Percentiles rank a stretch among this genome's conserved stretches.
These are phyloP conservation scores for Drosophila cyrtoloma DNA, from an alignment of 2,888 invertebrate species.

Conservation along the genomic window DNA sequence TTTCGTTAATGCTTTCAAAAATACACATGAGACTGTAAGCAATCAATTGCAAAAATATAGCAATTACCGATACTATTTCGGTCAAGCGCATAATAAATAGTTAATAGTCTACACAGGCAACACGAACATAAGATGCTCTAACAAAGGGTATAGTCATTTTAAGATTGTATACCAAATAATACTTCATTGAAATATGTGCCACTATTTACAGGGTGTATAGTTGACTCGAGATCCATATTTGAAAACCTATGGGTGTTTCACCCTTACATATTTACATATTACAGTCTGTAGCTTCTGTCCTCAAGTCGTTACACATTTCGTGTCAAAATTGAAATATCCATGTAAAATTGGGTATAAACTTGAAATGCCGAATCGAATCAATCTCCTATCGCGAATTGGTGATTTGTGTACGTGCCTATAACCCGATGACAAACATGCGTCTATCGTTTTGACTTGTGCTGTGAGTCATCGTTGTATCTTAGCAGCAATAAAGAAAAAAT, in stretches of 20 bases:
- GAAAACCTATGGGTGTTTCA: background rate
- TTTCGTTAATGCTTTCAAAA: constrained; percentile 48
- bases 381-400: constrained; percentile 48
- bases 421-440: constrained; percentile 37
- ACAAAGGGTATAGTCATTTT: background rate
- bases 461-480: constrained; percentile 54
- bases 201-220: background rate
- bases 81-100: constrained; percentile 42
- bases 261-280: background rate
- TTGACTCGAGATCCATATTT: background rate
- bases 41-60: constrained; percentile 62
- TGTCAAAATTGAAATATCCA: background rate
- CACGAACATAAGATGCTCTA: constrained; percentile 15
- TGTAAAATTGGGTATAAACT: background rate
- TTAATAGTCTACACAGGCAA: constrained; percentile 4
- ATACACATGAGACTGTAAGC: constrained; percentile 33
- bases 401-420: constrained; percentile 58
- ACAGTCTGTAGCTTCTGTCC: background rate
- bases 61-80: constrained; percentile 51
- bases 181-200: background rate
- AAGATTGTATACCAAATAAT: background rate
- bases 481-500: constrained; percentile 17
- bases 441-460: constrained; percentile 52
- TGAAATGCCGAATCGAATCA: constrained; percentile 55
- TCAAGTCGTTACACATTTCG: background rate